Evolutionary conservation across 2,888 invertebrate species (phyloP), one percentile per base, ranked within the genome.

Genomic region (Eremobia ochroleuca): DNA sequence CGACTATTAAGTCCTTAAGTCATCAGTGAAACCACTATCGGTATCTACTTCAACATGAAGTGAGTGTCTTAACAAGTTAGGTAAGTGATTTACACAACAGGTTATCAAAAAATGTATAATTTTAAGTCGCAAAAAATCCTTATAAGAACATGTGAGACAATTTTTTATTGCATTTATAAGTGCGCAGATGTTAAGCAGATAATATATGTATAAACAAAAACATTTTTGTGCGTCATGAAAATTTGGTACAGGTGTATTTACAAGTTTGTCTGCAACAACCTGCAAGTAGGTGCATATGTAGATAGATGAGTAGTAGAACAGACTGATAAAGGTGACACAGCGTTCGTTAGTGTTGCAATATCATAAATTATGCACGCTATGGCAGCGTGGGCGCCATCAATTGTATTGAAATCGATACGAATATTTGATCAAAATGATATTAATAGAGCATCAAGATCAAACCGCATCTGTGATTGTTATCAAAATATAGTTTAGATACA

Each of bases 171-270:
- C 34, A 64, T 70, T 62, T 58, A 49, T 69, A 55, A 31, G n/a
- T 46, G 49, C 70, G 73, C 52, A 68, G 46, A 67, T 71, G 61
- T 73, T 64, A 6, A 37, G 71, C 15, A 43, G 43, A 65, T 68
- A 71, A 62, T 70, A 8, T 28, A 34, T 9, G 25, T 9, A 40
- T 13, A 31, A 37, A 52, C 8, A 40, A 49, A 71, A 58, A 31
- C 28, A 65, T 1, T 18, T 34, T 5, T 28, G 69, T 83, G 71
- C 79, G 75, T 83, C 74, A 68, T 76, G 37, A n/a, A 34, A 52
- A 70, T 75, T 79, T 73, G 68, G 76, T 79, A 71, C 86, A 84
- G 84, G 78, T 85, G 85, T 73, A n/a, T 83, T 68, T 37, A 31
- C 34, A 62, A 34, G 34, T 76, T 66, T 15, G 31, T 66, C 37